phyloP scores from a whole-genome alignment of 2,888 invertebrate genomes.

The Microplitis manilae region DNA sequence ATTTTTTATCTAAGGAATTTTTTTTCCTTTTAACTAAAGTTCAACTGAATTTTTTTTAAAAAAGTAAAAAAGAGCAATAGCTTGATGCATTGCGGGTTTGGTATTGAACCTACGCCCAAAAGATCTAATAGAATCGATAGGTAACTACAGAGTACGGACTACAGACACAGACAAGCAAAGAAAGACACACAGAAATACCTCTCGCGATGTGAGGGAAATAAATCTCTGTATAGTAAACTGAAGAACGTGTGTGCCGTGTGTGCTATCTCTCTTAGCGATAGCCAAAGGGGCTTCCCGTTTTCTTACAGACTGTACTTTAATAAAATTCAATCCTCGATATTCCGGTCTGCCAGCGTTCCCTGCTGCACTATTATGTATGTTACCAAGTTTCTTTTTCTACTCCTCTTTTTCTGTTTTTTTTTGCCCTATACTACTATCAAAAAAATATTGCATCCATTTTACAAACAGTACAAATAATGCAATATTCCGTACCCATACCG shows the following conservation, averaged over 20 bases:
- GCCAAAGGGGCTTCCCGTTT: constrained; percentile 39
- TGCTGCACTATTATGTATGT: not conserved
- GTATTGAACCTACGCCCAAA: constrained; percentile 25
- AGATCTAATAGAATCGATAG: constrained; percentile 33
- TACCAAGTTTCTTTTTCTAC: not conserved
- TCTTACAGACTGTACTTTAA: constrained; percentile 39
- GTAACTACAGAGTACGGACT: constrained; percentile 16
- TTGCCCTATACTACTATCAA: not conserved
- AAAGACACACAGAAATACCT: constrained; percentile 25
- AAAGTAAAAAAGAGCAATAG: not conserved
- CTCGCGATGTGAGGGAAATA: constrained; percentile 29
- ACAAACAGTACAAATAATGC: not conserved
- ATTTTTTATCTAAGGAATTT: too few relatives aligned
- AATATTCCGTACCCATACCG: not conserved
- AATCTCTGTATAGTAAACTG: constrained; percentile 32
- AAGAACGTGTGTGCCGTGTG: not conserved
- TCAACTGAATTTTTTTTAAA: not conserved
- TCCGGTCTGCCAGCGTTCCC: constrained; percentile 36
- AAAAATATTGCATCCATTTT: not conserved
- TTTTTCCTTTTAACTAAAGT: too few relatives aligned
- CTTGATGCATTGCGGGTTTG: constrained; percentile 6
- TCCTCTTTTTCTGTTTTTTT: constrained; percentile 18
- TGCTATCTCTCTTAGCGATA: constrained; percentile 37
- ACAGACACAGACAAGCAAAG: constrained; percentile 29
- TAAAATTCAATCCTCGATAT: constrained; percentile 46